Evolutionary conservation across 2,888 invertebrate genomes (phyloP).

Genomic region (Julus scandinavius): DNA sequence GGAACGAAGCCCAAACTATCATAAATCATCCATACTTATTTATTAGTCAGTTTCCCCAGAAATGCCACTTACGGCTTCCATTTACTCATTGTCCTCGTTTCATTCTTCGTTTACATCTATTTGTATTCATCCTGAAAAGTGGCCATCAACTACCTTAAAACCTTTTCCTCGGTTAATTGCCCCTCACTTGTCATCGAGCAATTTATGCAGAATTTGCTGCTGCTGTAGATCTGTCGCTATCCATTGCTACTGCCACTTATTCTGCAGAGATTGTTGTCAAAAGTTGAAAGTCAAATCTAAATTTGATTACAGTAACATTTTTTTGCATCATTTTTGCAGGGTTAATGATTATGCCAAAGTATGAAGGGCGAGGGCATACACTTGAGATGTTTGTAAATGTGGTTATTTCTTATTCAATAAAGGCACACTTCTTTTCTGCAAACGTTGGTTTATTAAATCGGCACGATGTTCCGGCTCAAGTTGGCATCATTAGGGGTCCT

Average conservation of each 20-base stretch:
- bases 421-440: too few relatives aligned
- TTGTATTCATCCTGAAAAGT: not conserved
- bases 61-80: conserved; percentile 2
- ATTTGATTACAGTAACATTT: too few relatives aligned
- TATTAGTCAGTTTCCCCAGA: conserved; percentile 7
- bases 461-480: too few relatives aligned
- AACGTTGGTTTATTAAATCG: too few relatives aligned
- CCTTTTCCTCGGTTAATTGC: conserved; percentile 26
- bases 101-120: not conserved
- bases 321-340: too few relatives aligned
- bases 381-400: too few relatives aligned
- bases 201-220: not conserved
- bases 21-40: conserved; percentile 15
- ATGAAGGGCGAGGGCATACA: too few relatives aligned
- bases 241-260: not conserved
- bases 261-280: not conserved
- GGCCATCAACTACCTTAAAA: not conserved
- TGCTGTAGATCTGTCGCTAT: not conserved
- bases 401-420: too few relatives aligned
- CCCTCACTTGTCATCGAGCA: not conserved
- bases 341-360: too few relatives aligned
- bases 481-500: too few relatives aligned
- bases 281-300: not conserved
- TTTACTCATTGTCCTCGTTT: not conserved
- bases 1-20: conserved; percentile 6